Evolutionary conservation across 2,888 invertebrate species (phyloP).

Genomic region (Trissoscelio sp.): DNA sequence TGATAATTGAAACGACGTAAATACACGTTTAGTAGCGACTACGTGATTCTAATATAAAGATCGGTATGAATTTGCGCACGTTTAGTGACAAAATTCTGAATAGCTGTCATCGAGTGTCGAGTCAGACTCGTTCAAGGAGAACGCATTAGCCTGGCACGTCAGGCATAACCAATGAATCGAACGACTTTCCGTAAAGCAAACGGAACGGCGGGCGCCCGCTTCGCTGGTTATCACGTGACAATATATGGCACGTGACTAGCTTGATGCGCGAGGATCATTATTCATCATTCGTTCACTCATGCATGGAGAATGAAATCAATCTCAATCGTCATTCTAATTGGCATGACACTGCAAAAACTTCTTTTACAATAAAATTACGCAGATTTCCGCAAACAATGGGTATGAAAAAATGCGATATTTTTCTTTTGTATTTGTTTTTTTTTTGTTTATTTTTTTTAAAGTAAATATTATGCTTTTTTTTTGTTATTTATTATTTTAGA

Average conservation of each 20-base stretch:
- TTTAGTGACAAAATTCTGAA: slow-evolving; percentile 32
- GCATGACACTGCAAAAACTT: neutral
- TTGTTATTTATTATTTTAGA: too few species aligned
- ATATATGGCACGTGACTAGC: slow-evolving; percentile 66
- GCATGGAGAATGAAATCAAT: slow-evolving; percentile 39
- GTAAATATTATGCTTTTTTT: too few species aligned
- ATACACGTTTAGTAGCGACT: slow-evolving; percentile 11
- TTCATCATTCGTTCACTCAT: slow-evolving; percentile 40
- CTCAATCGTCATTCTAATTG: slow-evolving; percentile 4
- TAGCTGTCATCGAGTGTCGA: slow-evolving; percentile 29
- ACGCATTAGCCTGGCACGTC: slow-evolving; percentile 53
- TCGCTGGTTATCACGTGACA: slow-evolving; percentile 52
- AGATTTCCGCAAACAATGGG: too few species aligned
- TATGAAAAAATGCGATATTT: too few species aligned
- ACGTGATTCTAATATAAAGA: slow-evolving; percentile 28
- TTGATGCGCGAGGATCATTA: slow-evolving; percentile 46
- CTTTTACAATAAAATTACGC: too few species aligned
- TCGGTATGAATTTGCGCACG: slow-evolving; percentile 20
- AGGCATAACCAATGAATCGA: slow-evolving; percentile 69
- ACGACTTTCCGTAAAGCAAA: slow-evolving; percentile 64
- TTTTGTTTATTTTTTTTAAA: too few species aligned
- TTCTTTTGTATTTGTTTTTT: too few species aligned
- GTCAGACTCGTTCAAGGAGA: slow-evolving; percentile 44
- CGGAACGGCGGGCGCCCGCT: slow-evolving; percentile 52
- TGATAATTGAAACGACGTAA: slow-evolving; percentile 47